These are phyloP conservation scores for Takifugu bimaculatus DNA, from an alignment of 2,113 vertebrate genomes.

Conservation along the genomic window DNA sequence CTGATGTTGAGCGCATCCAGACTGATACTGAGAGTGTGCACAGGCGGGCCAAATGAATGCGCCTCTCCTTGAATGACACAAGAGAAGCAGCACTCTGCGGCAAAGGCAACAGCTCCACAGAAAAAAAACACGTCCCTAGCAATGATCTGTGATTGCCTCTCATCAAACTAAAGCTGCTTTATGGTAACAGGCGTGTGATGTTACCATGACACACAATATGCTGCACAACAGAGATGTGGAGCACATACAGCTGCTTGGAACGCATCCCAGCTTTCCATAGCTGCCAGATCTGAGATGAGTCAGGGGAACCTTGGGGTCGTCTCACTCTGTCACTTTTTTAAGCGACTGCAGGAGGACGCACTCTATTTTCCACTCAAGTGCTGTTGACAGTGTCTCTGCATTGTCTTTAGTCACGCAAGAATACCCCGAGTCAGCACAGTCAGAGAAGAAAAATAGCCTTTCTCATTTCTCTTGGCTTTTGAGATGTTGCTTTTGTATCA, in stretches of 20 bases:
- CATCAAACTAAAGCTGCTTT: constrained; percentile 35
- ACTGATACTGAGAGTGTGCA: not conserved
- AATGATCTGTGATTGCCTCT: constrained; percentile 14
- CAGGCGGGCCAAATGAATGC: not conserved
- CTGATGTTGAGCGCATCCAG: too few relatives aligned
- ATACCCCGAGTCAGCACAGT: not conserved
- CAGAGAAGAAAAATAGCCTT: not conserved
- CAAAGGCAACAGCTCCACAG: too few relatives aligned
- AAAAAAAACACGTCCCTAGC: too few relatives aligned
- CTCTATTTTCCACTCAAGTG: constrained; percentile 47
- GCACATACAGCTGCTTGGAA: constrained; percentile 14
- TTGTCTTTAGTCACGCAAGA: constrained; percentile 40
- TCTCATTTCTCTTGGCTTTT: constrained; percentile 38
- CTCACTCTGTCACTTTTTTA: constrained; percentile 46
- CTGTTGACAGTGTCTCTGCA: constrained; percentile 44
- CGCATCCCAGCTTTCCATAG: constrained; percentile 9
- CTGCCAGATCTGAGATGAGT: not conserved
- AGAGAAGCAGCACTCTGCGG: too few relatives aligned
- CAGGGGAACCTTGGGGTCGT: constrained; percentile 26
- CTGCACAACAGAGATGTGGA: not conserved
- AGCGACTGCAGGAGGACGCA: constrained; percentile 20
- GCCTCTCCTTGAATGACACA: too few relatives aligned
- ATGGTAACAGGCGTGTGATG: constrained; percentile 38
- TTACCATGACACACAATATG: constrained; percentile 10
- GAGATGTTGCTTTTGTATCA: too few relatives aligned